Conservation (phyloP, 2,113 vertebrate species). For the Forbesichthys papilliferus region DNA sequence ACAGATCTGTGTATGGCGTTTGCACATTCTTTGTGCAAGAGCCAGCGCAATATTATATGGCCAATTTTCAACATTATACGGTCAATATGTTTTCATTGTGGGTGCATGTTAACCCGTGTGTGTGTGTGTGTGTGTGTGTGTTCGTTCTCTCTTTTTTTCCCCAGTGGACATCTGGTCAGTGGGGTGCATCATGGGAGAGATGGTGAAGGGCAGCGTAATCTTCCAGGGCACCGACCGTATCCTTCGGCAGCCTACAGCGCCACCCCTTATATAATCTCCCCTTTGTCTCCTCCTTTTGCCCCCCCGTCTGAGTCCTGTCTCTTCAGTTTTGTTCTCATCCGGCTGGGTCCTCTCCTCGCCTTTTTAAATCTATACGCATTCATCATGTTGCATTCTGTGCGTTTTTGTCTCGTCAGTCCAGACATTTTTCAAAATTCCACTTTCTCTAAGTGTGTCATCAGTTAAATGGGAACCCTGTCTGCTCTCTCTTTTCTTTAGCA, state of each 20-base stretch:
- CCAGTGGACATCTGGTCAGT: constrained; percentile 99
- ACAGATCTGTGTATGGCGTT: no score
- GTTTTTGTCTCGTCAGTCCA: not conserved
- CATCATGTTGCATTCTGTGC: not conserved
- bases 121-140: constrained; percentile 37
- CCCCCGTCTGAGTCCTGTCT: not conserved
- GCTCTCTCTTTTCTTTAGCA: not conserved
- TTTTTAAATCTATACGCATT: not conserved
- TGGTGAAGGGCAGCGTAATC: constrained; percentile 98
- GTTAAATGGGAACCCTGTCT: not conserved
- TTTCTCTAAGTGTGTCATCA: not conserved
- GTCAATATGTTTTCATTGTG: not conserved
- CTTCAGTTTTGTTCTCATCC: not conserved
- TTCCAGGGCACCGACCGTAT: constrained; percentile 99
- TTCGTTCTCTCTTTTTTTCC: constrained; percentile 70
- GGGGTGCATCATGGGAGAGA: constrained; percentile 99
- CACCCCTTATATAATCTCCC: not conserved
- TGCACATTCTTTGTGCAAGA: no score
- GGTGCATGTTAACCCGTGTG: constrained; percentile 23
- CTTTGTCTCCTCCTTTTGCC: not conserved
- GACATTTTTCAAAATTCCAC: not conserved
- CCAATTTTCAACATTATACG: not conserved
- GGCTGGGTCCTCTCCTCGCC: constrained; percentile 3
- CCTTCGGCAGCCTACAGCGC: constrained; percentile 73
- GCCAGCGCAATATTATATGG: not conserved